These are phyloP conservation scores for Pygoscelis antarcticus DNA, from an alignment of 2,113 vertebrate genomes.

Conservation along the genomic window DNA sequence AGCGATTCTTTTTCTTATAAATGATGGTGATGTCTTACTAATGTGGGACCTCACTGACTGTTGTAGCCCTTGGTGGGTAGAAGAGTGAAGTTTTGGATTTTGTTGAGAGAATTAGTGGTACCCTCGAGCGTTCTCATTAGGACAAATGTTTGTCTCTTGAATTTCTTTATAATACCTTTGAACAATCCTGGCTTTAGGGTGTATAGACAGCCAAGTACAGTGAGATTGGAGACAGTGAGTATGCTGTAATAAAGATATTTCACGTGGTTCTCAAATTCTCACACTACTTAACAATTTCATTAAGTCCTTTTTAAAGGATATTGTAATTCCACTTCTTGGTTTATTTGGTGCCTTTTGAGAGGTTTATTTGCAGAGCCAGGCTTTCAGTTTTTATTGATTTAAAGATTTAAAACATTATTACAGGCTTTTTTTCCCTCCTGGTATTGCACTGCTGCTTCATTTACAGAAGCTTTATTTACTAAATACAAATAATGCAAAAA, in stretches of 20 bases:
- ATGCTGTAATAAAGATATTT: neutral
- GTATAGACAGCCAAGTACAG: neutral
- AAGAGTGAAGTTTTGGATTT: neutral
- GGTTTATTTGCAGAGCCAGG: constrained; percentile 62
- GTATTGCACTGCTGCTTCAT: constrained; percentile 31
- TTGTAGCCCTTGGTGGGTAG: neutral
- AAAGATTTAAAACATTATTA: constrained; percentile 48
- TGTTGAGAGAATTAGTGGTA: neutral
- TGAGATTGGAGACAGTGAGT: neutral
- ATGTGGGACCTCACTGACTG: neutral
- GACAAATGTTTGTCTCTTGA: neutral
- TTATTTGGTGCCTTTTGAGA: constrained; percentile 61
- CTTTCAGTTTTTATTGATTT: constrained; percentile 61
- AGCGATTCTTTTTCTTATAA: neutral
- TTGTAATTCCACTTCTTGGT: constrained; percentile 17
- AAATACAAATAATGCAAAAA: constrained; percentile 51
- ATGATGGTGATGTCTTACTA: neutral
- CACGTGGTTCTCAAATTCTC: constrained; percentile 33
- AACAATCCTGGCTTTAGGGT: constrained; percentile 33
- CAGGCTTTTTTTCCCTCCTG: neutral
- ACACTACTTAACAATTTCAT: constrained; percentile 34
- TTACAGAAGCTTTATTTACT: constrained; percentile 49
- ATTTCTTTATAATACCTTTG: constrained; percentile 32
- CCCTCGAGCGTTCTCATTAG: neutral
- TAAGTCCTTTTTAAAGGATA: constrained; percentile 37